Base-by-base conservation (phyloP, 2,113 vertebrate genomes). In the Arenaria interpres region DNA sequence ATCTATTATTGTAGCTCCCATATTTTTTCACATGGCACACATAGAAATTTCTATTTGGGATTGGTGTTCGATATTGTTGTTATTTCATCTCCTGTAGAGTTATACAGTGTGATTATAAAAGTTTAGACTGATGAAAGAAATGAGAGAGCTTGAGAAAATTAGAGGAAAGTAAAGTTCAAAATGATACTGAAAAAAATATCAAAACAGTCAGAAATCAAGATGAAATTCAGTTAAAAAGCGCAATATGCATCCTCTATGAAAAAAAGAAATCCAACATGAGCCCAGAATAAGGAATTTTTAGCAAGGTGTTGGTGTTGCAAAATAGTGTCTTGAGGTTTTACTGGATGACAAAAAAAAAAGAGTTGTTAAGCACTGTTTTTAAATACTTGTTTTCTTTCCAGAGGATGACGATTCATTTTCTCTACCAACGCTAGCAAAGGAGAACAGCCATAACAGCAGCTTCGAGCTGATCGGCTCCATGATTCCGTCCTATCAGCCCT, bases 381-480 rank as follows among this genome's bases (percentile, higher is more conserved):
- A 19, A 30, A 15, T 50, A 53, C 8, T 35, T 24, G 35, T 53
- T 93, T 59, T 82, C 69, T 97, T 88, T 90, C 69, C 97, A 99
- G 99, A 99, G 86, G 99, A 99, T 83, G 98, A 98, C 39, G 99
- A 99, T 18, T 99, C 99, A 10, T 98, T 98, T 74, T 98, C 98
- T 51, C 88, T 98, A 14, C 97, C 98, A 23, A 98, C 98, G 6
- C 94, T 98, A 56, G 98, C 98, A 2, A 99, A 99, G 93, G 99
- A 99, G 60, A 99, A 97, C 95, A 99, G 99, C 96, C 99, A 99
- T 92, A 99, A 99, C 97, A 99, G 99, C 98, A 99, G 99, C 98
- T 99, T 99, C 93, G 99, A 99, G 93, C 96, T 99, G 24, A 98
- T 98, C 18, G 98, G 98, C 48, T 99, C 99, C 85, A 99, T 99